Evolutionary conservation across 2,113 vertebrate genomes (phyloP).

Genomic region (Triplophysa tibetana): DNA sequence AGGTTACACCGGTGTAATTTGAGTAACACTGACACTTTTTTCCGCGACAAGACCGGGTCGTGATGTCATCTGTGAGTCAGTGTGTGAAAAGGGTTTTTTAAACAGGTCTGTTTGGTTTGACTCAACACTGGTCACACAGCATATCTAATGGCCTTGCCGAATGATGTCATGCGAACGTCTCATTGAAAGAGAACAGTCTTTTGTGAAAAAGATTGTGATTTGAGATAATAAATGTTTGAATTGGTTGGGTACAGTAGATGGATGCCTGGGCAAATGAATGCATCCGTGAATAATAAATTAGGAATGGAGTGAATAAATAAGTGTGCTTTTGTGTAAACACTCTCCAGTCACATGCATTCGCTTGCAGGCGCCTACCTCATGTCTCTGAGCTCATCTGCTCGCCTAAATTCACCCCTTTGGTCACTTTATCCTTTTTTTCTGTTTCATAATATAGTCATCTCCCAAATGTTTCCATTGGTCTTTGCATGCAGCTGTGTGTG

Average conservation of each 20-base stretch:
- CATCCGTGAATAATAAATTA: not conserved
- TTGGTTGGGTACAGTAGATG: not conserved
- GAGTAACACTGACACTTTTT: conserved; percentile 10
- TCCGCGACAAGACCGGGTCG: conserved; percentile 37
- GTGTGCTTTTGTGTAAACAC: conserved; percentile 11
- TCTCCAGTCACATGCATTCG: conserved; percentile 42
- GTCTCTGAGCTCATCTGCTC: conserved; percentile 50
- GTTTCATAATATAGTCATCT: conserved; percentile 30
- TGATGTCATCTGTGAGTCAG: conserved; percentile 41
- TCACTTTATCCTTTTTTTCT: conserved; percentile 12
- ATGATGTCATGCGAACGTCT: conserved; percentile 41
- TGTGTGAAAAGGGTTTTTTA: conserved; percentile 5
- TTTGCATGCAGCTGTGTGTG: not conserved
- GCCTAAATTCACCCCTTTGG: not conserved
- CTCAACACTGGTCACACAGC: conserved; percentile 10
- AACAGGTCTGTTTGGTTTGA: conserved; percentile 40
- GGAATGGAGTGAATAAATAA: conserved; percentile 12
- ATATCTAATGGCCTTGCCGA: conserved; percentile 26
- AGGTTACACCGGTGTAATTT: not conserved
- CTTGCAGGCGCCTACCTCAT: conserved; percentile 43
- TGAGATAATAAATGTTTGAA: not conserved
- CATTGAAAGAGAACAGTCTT: not conserved
- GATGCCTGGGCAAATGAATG: not conserved
- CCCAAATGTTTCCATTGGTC: not conserved
- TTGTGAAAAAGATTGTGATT: not conserved